A percentile compares a stretch with the other conserved stretches of the same genome.
These are phyloP conservation scores for Phylloscopus trochilus DNA, from an alignment of 2,113 vertebrate species.

Conservation along the genomic window DNA sequence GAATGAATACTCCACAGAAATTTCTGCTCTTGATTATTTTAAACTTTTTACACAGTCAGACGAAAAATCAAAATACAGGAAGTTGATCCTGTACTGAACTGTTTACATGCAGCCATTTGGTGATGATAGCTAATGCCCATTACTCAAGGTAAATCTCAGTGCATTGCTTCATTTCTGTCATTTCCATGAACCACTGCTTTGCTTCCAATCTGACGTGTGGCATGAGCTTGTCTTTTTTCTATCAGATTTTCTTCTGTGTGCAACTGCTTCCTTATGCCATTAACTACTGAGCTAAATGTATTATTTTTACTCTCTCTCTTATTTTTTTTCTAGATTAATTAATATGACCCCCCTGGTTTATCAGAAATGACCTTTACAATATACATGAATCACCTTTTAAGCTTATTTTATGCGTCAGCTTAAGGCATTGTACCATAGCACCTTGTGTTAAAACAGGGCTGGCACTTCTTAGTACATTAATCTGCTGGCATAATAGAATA, in stretches of 20 bases:
- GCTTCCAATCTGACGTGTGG: neutral
- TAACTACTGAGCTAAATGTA: neutral
- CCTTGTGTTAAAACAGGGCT: neutral
- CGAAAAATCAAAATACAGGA: neutral
- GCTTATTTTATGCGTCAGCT: neutral
- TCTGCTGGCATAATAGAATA: neutral
- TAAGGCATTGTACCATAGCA: neutral
- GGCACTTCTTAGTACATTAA: neutral
- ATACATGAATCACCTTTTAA: neutral
- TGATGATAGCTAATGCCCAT: neutral
- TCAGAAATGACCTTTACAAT: neutral
- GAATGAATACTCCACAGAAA: neutral
- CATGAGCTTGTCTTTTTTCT: neutral
- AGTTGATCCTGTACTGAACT: neutral
- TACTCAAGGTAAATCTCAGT: neutral
- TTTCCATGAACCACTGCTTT: neutral
- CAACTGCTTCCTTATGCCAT: neutral
- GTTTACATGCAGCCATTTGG: neutral
- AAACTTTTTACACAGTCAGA: neutral
- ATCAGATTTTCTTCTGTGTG: neutral
- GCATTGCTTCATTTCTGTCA: neutral
- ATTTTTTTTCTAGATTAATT: neutral
- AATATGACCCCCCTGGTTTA: neutral
- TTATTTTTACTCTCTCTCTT: neutral
- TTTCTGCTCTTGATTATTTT: neutral